Base-by-base conservation (phyloP, 2,113 vertebrate genomes). In the Mobula birostris region DNA sequence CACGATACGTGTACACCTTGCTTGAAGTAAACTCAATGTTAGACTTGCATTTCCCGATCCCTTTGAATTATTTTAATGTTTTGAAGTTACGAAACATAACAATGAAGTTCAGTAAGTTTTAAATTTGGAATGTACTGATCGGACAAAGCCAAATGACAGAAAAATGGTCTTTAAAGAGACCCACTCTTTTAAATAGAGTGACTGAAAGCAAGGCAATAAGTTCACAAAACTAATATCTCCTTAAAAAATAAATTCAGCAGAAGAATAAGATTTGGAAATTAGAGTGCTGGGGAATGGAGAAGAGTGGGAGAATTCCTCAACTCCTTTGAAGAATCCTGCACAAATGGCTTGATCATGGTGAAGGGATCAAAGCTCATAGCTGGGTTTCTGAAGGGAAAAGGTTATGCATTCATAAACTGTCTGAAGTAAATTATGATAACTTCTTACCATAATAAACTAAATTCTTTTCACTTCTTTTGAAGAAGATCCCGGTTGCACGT, bases 401-500 rank as follows among this genome's bases (percentile, higher is more conserved):
- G 3, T 87, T 7, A 63, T 66, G 85, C n/a, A 17, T 24, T 85
- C 82, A 58, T 1, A 1, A 12, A 17, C 48, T 12, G 14, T 87
- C 11, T 14, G 9, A n/a, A 61, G 7, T 6, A 90, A 66, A 32
- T 90, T 7, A 36, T 2, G n/a, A 32, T 90, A n/a, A 66, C 63
- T 0, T 7, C 95, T 95, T 63, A 98, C 97, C 97, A 0, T 97
- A 97, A 95, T 97, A 97, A 95, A 97, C 95, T 11, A 96, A 96
- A 72, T 95, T 97, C 79, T 95, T 96, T 93, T 97, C 96, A 94
- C 96, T 97, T 95, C 95, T 97, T 94, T 95, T 97, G 96, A 99
- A 99, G 95, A 98, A 98, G 0, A 96, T 95, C 11, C 99, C 99
- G 0, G 97, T 98, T 76, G 98, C 98, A 94, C 96, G 96, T 27